phyloP scores from a whole-genome alignment of 2,113 vertebrate species.

The Isurus oxyrinchus region DNA sequence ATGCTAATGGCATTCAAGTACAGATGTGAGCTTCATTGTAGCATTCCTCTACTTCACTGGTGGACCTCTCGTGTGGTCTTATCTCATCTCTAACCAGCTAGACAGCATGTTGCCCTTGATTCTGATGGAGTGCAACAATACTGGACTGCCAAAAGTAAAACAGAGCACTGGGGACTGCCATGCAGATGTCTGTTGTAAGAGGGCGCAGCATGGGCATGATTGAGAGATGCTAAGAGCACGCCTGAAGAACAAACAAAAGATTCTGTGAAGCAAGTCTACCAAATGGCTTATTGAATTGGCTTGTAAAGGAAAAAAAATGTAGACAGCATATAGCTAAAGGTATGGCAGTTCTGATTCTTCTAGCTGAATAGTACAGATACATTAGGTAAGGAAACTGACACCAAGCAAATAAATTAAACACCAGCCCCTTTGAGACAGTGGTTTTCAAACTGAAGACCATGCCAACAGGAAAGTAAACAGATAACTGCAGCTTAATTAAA shows the following conservation, averaged over 20 bases:
- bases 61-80: not conserved
- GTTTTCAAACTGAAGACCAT: not conserved
- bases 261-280: not conserved
- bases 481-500: not conserved
- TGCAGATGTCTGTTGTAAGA: not conserved
- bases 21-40: not conserved
- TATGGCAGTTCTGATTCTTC: not conserved
- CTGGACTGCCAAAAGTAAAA: not conserved
- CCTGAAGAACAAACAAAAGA: not conserved
- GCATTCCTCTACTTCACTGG: not conserved
- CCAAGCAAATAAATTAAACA: not conserved
- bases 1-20: not conserved
- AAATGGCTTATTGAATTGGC: not conserved
- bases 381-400: not conserved
- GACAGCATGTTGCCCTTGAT: not conserved
- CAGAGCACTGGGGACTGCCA: not conserved
- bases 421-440: not conserved
- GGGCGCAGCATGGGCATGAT: too few relatives aligned
- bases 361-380: not conserved
- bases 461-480: not conserved
- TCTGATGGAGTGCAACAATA: not conserved
- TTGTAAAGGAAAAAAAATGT: not conserved
- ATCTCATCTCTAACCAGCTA: not conserved
- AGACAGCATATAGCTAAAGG: not conserved
- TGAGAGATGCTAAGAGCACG: too few relatives aligned